Evolutionary conservation across 2,888 invertebrate species (phyloP), one percentile per base, ranked within the genome.

Genomic region (Mystacides longicornis): DNA sequence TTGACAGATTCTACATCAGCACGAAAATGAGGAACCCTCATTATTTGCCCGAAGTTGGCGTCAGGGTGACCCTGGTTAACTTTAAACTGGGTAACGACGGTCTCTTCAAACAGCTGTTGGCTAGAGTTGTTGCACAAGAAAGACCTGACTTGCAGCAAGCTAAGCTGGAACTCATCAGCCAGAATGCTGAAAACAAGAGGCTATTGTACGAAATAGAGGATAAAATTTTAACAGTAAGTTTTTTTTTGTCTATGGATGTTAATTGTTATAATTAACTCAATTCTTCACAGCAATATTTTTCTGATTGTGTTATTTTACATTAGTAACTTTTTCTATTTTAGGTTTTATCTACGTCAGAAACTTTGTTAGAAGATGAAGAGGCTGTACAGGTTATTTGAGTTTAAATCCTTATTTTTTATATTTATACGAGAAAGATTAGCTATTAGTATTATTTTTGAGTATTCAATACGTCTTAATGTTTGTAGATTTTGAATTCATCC

Each of bases 21-120:
- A 95, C 96, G 2, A 95, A 94, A 68, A 72, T 94, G 47, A 79
- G 92, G 20, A 96, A 95, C 74, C 96, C 96, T 0, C 95, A 95
- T 71, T 96, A 94, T 68, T 71, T 94, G 53, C 95, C 96, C 0
- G 96, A 97, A 74, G 85, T 94, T 4, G 89, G 94, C 1, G 93
- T 93, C 0, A 93, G 95, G 69, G 88, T 90, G 4, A 91, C 93
- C 1, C 69, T 96, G 20, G 80, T 96, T 2, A 95, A 95, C 74
- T 96, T 96, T 67, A 90, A 93, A 88, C 86, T 96, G 63, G 95
- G 94, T 3, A 82, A 83, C 43, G 87, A 85, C 53, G 96, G 96
- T 1, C 73, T 96, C 23, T 85, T 92, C 72, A 94, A 93, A 67
- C 95, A 96, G 68, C 70, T 96, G 48, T 71, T 96, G 55, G 89